phyloP scores from a whole-genome alignment of 2,888 invertebrate genomes.

The Hydropsyche betteni region DNA sequence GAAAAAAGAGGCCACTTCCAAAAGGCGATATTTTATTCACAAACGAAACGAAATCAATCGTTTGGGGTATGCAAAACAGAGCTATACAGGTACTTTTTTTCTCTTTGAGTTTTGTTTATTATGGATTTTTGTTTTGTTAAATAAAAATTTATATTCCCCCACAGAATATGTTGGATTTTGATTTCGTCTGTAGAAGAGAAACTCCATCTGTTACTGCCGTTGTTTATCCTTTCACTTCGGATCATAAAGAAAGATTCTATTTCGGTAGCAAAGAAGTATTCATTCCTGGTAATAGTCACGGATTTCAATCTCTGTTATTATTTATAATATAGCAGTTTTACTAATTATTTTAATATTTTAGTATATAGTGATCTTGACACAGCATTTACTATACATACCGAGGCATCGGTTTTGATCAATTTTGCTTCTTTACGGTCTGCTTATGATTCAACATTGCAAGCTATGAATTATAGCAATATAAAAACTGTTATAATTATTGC shows the following conservation, averaged over 20 bases:
- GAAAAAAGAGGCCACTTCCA: constrained; percentile 54
- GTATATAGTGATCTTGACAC: constrained; percentile 98
- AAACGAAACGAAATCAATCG: constrained; percentile 88
- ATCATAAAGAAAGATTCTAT: constrained; percentile 99
- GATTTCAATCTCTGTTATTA: background rate
- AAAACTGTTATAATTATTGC: constrained; percentile 98
- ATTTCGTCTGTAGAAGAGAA: constrained; percentile 88
- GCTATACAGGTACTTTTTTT: constrained; percentile 80
- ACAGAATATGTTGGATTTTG: constrained; percentile 93
- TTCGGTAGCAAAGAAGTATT: constrained; percentile 99
- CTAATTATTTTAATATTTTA: constrained; percentile 57
- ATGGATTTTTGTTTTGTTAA: background rate
- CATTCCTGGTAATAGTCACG: constrained; percentile 72
- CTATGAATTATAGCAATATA: constrained; percentile 93
- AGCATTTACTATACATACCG: constrained; percentile 93
- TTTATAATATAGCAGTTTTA: background rate
- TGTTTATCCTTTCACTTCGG: constrained; percentile 98
- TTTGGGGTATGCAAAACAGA: constrained; percentile 99
- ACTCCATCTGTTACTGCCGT: constrained; percentile 95
- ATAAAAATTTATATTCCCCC: constrained; percentile 48
- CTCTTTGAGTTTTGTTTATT: constrained; percentile 4
- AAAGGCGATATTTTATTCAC: constrained; percentile 74
- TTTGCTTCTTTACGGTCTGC: constrained; percentile 98
- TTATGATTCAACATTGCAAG: constrained; percentile 95
- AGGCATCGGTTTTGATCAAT: constrained; percentile 94